phyloP scores from a whole-genome alignment of 2,797 vertebrate genomes.

The Myioborus miniatus region DNA sequence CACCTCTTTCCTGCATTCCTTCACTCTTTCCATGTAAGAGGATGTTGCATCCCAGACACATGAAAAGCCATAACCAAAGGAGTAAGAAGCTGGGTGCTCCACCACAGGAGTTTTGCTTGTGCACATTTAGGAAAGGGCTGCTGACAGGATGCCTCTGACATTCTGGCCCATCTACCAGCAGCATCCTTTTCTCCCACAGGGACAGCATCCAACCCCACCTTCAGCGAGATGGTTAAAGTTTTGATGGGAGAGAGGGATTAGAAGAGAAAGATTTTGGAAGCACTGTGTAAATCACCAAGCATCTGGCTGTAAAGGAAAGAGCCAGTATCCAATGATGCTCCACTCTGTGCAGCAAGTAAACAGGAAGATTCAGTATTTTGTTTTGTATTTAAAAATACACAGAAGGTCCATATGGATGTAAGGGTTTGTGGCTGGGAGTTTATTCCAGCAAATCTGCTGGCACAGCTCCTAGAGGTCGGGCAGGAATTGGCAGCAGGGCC shows the following conservation, averaged over 20 bases:
- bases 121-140: not conserved
- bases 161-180: not conserved
- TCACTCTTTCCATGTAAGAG: not conserved
- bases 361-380: constrained; percentile 12
- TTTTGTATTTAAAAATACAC: not conserved
- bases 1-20: not conserved
- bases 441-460: not conserved
- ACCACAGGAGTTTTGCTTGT: not conserved
- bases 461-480: not conserved
- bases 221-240: not conserved
- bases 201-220: not conserved
- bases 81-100: not conserved
- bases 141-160: not conserved
- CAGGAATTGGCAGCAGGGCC: not conserved
- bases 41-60: not conserved
- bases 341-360: not conserved
- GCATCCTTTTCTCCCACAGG: not conserved
- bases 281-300: not conserved
- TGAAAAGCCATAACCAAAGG: not conserved
- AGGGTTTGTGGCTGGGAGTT: not conserved
- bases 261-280: not conserved
- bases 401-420: not conserved
- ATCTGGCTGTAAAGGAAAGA: not conserved
- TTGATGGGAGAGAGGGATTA: not conserved
- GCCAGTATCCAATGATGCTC: not conserved